These are phyloP conservation scores for Myotis lucifugus DNA, from an alignment of 2,113 vertebrate genomes.

Conservation along the genomic window DNA sequence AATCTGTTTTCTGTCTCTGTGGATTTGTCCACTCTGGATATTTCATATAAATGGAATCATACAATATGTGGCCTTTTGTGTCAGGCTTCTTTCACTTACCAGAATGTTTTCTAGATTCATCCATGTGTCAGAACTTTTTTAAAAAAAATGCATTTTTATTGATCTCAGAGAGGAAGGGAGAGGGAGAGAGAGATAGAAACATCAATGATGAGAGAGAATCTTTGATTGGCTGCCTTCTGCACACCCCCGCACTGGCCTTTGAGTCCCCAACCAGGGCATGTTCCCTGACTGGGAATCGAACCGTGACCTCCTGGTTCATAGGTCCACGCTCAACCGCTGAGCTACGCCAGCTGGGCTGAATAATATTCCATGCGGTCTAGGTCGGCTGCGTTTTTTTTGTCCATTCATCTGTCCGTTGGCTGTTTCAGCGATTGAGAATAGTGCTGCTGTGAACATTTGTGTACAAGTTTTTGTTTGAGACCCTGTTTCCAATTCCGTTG, in stretches of 20 bases:
- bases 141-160: too few species aligned
- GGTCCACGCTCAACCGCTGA: too few species aligned
- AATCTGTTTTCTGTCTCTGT: not conserved
- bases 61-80: not conserved
- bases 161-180: too few species aligned
- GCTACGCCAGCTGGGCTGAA: too few species aligned
- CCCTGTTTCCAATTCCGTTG: not conserved
- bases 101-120: not conserved
- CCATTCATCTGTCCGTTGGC: not conserved
- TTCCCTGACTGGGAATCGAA: too few species aligned
- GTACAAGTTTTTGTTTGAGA: not conserved
- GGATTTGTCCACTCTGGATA: not conserved
- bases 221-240: too few species aligned
- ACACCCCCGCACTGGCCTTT: too few species aligned
- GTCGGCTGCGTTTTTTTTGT: not conserved
- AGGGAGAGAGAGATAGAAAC: too few species aligned
- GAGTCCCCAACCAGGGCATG: too few species aligned
- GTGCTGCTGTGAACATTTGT: not conserved
- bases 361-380: not conserved
- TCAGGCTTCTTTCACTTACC: not conserved
- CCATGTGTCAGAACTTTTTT: not conserved
- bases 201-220: too few species aligned
- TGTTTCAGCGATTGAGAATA: not conserved
- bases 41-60: not conserved
- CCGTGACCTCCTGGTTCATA: too few species aligned